Percentiles rank a stretch among this genome's conserved stretches.
These are phyloP conservation scores for Gopherus flavomarginatus DNA, from an alignment of 2,113 vertebrate species.

Conservation along the genomic window DNA sequence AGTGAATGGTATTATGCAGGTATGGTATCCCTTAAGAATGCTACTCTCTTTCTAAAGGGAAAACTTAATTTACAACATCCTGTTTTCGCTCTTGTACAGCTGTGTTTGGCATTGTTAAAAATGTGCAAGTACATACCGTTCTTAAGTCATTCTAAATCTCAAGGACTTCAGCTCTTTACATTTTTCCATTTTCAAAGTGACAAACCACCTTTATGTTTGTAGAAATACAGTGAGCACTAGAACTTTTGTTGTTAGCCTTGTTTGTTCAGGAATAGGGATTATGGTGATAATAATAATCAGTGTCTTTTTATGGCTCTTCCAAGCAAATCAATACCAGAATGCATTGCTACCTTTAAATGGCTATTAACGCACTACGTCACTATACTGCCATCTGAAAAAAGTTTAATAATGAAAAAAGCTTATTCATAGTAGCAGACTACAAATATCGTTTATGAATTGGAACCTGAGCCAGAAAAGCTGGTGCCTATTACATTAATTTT, in stretches of 20 bases:
- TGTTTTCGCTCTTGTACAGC: background rate
- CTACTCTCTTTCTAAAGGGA: background rate
- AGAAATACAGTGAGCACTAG: background rate
- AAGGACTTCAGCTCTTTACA: background rate
- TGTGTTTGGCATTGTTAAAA: background rate
- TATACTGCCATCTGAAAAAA: background rate
- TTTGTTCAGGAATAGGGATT: background rate
- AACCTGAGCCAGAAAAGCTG: too few relatives aligned
- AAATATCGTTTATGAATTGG: too few relatives aligned
- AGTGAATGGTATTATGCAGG: background rate
- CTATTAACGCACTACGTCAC: background rate
- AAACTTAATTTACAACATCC: background rate
- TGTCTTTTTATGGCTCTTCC: background rate
- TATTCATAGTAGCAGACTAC: too few relatives aligned
- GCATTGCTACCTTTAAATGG: slow-evolving; percentile 6
- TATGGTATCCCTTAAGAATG: background rate
- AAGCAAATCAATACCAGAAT: background rate
- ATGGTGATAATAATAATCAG: background rate
- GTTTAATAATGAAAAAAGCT: background rate
- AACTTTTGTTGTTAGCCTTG: background rate
- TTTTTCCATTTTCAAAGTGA: background rate
- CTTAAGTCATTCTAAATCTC: background rate
- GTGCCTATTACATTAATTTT: too few relatives aligned
- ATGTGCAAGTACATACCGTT: background rate
- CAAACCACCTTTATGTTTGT: background rate